Percentiles rank a stretch among this genome's conserved stretches.
Conservation (phyloP, 2,888 invertebrate genomes). For the Maniola hyperantus region DNA sequence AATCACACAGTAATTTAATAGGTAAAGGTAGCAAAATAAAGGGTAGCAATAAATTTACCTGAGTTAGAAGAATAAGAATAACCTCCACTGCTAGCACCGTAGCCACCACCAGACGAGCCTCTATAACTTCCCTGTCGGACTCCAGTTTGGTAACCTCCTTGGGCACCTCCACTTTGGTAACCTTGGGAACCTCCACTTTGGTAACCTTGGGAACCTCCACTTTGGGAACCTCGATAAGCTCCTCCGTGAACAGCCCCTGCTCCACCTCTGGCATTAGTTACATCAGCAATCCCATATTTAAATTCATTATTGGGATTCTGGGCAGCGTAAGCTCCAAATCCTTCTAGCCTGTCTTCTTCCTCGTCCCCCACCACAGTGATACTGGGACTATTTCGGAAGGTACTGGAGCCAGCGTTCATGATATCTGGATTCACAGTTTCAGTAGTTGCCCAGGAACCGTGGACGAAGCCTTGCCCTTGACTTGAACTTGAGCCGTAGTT, state of each 20-base stretch:
- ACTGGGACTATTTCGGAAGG: constrained; percentile 57
- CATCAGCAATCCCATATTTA: constrained; percentile 68
- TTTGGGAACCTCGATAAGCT: constrained; percentile 35
- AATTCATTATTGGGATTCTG: constrained; percentile 70
- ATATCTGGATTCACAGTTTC: constrained; percentile 75
- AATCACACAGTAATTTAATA: too few species aligned
- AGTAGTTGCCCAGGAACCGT: constrained; percentile 72
- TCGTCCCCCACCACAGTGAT: constrained; percentile 70
- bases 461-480: constrained; percentile 61
- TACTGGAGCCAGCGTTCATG: constrained; percentile 68
- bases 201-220: constrained; percentile 35
- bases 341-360: constrained; percentile 65
- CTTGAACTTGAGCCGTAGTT: constrained; percentile 39
- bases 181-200: constrained; percentile 36
- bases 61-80: constrained; percentile 68
- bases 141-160: constrained; percentile 35
- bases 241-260: constrained; percentile 42
- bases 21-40: too few species aligned
- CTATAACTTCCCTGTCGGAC: constrained; percentile 39
- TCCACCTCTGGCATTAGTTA: constrained; percentile 50
- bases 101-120: constrained; percentile 39
- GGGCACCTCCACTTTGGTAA: constrained; percentile 36
- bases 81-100: constrained; percentile 48
- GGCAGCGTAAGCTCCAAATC: constrained; percentile 68
- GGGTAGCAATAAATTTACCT: constrained; percentile 48